A percentile compares a stretch with the other conserved stretches of the same genome.
Conservation (phyloP, 2,888 invertebrate genomes). For the Mellilla xanthometata region DNA sequence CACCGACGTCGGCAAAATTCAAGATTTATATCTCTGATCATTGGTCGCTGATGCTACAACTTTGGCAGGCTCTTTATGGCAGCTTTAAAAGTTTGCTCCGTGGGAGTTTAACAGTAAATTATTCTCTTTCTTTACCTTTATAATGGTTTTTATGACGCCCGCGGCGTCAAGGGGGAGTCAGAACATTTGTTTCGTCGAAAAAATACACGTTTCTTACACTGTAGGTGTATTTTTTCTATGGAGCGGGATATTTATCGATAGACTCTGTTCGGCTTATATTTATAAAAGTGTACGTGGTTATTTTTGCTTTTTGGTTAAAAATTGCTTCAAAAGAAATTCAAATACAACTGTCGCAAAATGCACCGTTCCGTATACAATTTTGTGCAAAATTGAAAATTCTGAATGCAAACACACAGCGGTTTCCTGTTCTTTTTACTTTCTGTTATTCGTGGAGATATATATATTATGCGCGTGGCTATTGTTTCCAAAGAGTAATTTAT, state of each 20-base stretch:
- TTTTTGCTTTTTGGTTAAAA: conserved; percentile 1
- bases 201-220: conserved; percentile 10
- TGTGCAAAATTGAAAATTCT: conserved; percentile 13
- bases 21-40: conserved; percentile 34
- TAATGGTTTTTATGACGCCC: conserved; percentile 26
- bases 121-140: conserved; percentile 29
- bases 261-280: conserved; percentile 1
- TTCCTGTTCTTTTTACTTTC: not conserved
- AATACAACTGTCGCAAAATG: not conserved
- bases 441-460: too few species aligned
- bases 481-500: too few species aligned
- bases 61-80: conserved; percentile 24
- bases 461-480: too few species aligned
- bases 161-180: conserved; percentile 11
- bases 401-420: conserved; percentile 6
- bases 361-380: conserved; percentile 2
- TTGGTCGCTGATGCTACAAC: conserved; percentile 29
- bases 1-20: conserved; percentile 11
- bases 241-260: not conserved
- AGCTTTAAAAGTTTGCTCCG: conserved; percentile 12
- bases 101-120: conserved; percentile 30
- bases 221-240: conserved; percentile 2
- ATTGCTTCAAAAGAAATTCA: not conserved
- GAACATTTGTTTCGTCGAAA: conserved; percentile 21
- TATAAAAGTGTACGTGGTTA: not conserved